A percentile compares a stretch with the other conserved stretches of the same genome.
Evolutionary conservation across 2,888 invertebrate genomes (phyloP).

Genomic region (Polymixis lichenea): DNA sequence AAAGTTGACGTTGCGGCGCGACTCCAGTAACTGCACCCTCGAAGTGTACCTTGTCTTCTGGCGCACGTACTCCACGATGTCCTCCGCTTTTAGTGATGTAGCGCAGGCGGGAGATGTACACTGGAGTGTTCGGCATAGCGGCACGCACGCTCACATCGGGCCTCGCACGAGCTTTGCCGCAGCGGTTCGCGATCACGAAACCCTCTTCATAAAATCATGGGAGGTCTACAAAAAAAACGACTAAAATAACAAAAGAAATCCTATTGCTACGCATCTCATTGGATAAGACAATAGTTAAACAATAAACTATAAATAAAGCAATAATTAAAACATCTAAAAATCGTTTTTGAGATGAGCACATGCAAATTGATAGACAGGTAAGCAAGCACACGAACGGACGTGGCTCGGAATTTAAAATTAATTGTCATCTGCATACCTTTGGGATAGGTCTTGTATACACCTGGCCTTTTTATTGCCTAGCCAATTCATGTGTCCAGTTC

Average conservation of each 20-base stretch:
- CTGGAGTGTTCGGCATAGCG: no score
- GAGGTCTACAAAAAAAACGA: slow-evolving; percentile 29
- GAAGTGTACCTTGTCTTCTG: no score
- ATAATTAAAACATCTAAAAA: slow-evolving; percentile 67
- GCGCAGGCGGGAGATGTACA: no score
- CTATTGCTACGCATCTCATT: slow-evolving; percentile 26
- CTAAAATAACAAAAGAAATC: background rate
- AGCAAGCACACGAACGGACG: slow-evolving; percentile 73
- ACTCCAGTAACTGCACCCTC: no score
- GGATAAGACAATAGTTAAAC: slow-evolving; percentile 66
- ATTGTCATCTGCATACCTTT: slow-evolving; percentile 56
- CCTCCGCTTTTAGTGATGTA: no score
- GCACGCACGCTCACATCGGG: no score
- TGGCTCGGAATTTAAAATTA: slow-evolving; percentile 75
- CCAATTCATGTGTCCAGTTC: background rate
- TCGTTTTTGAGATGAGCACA: slow-evolving; percentile 68
- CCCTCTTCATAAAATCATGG: slow-evolving; percentile 8
- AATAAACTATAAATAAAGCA: slow-evolving; percentile 71
- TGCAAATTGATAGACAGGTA: slow-evolving; percentile 73
- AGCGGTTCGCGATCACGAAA: no score
- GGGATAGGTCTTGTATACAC: slow-evolving; percentile 1
- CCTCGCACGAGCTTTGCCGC: no score
- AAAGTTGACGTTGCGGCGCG: no score
- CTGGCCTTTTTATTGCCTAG: background rate
- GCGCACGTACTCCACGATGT: no score